Percentiles rank a stretch among this genome's conserved stretches.
Evolutionary conservation across 2,797 vertebrate genomes (phyloP).

Genomic region (Salarias fasciatus): DNA sequence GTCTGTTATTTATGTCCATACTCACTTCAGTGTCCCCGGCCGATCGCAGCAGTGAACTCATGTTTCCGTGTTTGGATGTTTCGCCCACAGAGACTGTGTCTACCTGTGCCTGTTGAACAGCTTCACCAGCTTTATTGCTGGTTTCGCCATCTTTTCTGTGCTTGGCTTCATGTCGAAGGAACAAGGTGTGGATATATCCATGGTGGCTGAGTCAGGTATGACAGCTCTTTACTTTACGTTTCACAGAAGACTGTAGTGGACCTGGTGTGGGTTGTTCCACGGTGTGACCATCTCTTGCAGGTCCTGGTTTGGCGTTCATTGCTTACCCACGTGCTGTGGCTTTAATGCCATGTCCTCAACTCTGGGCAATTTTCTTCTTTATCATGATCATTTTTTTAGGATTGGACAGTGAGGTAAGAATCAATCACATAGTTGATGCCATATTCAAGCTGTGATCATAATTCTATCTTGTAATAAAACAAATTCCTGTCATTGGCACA

Average conservation of each 20-base stretch:
- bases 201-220: slow-evolving; percentile 87
- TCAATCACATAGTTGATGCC: no score
- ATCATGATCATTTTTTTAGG: slow-evolving; percentile 86
- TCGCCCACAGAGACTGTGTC: slow-evolving; percentile 78
- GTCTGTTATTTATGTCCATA: slow-evolving; percentile 54
- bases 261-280: no score
- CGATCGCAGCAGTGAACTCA: no score
- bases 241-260: no score
- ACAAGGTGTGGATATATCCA: slow-evolving; percentile 81
- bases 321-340: slow-evolving; percentile 85
- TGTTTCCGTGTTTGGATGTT: neutral
- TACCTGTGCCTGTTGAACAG: slow-evolving; percentile 85
- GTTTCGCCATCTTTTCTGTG: slow-evolving; percentile 87
- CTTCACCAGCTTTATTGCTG: slow-evolving; percentile 86
- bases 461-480: no score
- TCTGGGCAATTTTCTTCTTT: slow-evolving; percentile 85
- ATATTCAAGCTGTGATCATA: no score
- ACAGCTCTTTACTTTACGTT: no score
- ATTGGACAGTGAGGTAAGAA: slow-evolving; percentile 81
- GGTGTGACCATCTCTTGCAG: slow-evolving; percentile 45
- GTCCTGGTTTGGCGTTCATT: slow-evolving; percentile 86
- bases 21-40: no score
- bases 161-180: slow-evolving; percentile 87
- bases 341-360: slow-evolving; percentile 86
- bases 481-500: slow-evolving; percentile 16